Base-by-base conservation (phyloP, 2,113 vertebrate species). In the Corythoichthys haematopterus region DNA sequence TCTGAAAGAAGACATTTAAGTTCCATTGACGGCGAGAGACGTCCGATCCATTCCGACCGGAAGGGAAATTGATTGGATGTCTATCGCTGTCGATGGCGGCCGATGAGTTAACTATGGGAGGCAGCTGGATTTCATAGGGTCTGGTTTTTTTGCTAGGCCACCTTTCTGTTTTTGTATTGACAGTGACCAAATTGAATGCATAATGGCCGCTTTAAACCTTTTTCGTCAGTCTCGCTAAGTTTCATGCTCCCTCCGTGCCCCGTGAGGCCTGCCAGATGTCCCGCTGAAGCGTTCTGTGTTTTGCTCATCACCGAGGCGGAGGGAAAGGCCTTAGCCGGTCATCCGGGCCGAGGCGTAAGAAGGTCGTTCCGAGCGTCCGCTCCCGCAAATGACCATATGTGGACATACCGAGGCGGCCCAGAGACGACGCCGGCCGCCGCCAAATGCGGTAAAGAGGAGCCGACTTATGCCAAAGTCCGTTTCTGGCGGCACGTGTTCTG, bases 351-450 rank as follows among this genome's bases (percentile, higher is more conserved):
- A 14, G 51, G 61, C 58, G 69, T 62, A 37, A 33, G 74, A 68
- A 72, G 79, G 65, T 80, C 6, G 74, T 81, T 85, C 84, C 83
- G 85, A 89, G 84, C 70, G 70, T 56, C 80, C 79, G n/a, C 45
- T 62, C 72, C 79, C 72, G 66, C 72, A 77, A 88, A 77, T 86
- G 79, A 75, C 86, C 85, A 85, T 85, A 86, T 85, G 82, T 86
- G 83, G 86, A 28, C 16, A 84, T 81, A 77, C 75, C 76, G 79
- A 82, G 75, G 78, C 69, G 53, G 70, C 69, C 38, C 64, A 70
- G 71, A 81, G 76, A 79, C 75, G 65, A 82, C 71, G 73, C 46
- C 2, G 72, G 43, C 47, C 47, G 58, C 72, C 81, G 81, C 85
- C 85, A 89, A 84, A 89, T 6, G 60, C 51, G 56, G 60, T 46